These are phyloP conservation scores for Cyrtonyx montezumae DNA, from an alignment of 2,113 vertebrate species.

Conservation along the genomic window DNA sequence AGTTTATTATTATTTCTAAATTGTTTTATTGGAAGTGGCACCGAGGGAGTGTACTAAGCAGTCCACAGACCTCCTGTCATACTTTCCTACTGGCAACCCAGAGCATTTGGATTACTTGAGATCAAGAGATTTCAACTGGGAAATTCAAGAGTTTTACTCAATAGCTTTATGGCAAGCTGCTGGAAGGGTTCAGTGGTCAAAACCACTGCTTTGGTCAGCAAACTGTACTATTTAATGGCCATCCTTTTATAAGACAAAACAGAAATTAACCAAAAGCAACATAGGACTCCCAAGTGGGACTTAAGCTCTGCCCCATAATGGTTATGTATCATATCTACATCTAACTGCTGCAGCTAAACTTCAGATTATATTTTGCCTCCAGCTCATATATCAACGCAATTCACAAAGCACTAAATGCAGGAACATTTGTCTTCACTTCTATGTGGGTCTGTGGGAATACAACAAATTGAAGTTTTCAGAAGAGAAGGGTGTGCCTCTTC, in stretches of 20 bases:
- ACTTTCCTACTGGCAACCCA: not conserved
- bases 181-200: not conserved
- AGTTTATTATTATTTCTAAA: slow-evolving; percentile 30
- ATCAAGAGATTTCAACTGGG: not conserved
- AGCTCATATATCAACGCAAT: not conserved
- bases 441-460: not conserved
- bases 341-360: not conserved
- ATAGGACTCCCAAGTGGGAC: not conserved
- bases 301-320: not conserved
- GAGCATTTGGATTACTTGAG: slow-evolving; percentile 7
- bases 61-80: not conserved
- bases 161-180: not conserved
- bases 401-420: not conserved
- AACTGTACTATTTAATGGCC: not conserved
- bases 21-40: not conserved
- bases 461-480: not conserved
- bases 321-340: not conserved
- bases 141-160: not conserved
- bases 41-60: not conserved
- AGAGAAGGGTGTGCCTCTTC: not conserved
- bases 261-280: slow-evolving; percentile 37
- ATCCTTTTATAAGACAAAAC: not conserved
- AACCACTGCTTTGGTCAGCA: not conserved
- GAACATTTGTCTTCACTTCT: not conserved
- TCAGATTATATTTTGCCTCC: not conserved